Base-by-base conservation (phyloP, 1,140 invertebrate species). In the Drosophila triauraria region DNA sequence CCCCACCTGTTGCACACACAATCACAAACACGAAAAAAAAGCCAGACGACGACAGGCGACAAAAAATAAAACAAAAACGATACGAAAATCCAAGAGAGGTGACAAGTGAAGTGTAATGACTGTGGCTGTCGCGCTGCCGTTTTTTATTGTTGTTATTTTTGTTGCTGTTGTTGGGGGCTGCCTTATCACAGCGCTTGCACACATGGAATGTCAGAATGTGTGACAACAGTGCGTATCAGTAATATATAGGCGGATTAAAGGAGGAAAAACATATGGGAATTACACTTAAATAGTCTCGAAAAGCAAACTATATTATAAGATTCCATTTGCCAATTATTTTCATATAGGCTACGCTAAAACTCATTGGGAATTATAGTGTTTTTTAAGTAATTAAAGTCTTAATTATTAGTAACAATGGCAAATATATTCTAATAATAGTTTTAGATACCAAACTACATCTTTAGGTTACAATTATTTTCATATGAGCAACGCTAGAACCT, bases 1-100 rank as follows among this genome's bases (percentile, higher is more conserved):
- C 74, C 61, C 82, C 65, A 84, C 80, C 76, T 83, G 81, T 76
- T 80, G 71, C 78, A 47, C 43, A 58, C 64, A 51, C 62, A 58
- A n/a, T n/a, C 44, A 57, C 62, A 58, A n/a, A 20, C 44, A 57
- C 17, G n/a, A 30, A 57, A 50, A 48, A 35, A 44, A 13, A 47
- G 17, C n/a, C 43, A 69, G 48, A 48, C 53, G 53, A 40, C 35
- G 35, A 40, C 43, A 62, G 56, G 58, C 65, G 15, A 57, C 58
- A 40, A 35, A 30, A 43, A 69, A n/a, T n/a, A 35, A 13, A 44
- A 35, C 30, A 43, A 32, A 65, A 65, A 58, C 15, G 30, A 27
- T 35, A 65, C 20, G 43, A 72, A 59, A 74, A 74, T 74, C 68
- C 70, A 60, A 74, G 56, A 74, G 56, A 60, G 30, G 46, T 74